Base-by-base conservation (phyloP, 2,113 vertebrate genomes). In the Motacilla tschutschensis region DNA sequence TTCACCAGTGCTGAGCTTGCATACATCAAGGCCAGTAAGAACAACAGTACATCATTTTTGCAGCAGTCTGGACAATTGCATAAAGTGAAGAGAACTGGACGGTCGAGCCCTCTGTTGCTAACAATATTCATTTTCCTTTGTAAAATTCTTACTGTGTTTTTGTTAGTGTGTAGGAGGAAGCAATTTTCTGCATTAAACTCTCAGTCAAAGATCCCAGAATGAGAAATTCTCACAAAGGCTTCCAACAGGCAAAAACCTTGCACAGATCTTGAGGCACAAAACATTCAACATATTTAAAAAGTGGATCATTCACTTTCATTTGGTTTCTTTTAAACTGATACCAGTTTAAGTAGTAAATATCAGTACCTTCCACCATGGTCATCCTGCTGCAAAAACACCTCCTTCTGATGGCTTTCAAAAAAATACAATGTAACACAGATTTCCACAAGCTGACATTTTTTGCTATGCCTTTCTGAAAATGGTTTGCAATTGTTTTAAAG, bases 371-470 rank as follows among this genome's bases (percentile, higher is more conserved):
- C 51, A 44, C 20, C 28, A 22, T 54, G 19, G 14, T 46, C 12
- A 47, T 11, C 2, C 4, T 60, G 0, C 8, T 50, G 19, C 36
- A 71, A 84, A 78, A 81, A 43, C 12, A 59, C 10, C 6, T 70
- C 13, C 7, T 72, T 35, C 16, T 40, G 26, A 29, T 40, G 35
- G 14, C 20, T 87, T 74, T 78, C 35, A 69, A 5, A 72, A 84
- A 26, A 6, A 43, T 53, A 40, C 0, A 8, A 14, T 1, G 3
- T 24, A 31, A 6, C 8, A 41, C 6, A 9, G 20, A 70, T 11
- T 74, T 71, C 31, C 22, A 41, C 12, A 58, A 74, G 20, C 2
- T 44, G 25, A 63, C 18, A 36, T 6, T 1, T 5, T 72, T 60
- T 87, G 29, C 31, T 35, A 7, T 33, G 9, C 5, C 5, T 54